Evolutionary conservation across 2,888 invertebrate genomes (phyloP), one percentile per base, ranked within the genome.

Genomic region (Oscheius sp.): DNA sequence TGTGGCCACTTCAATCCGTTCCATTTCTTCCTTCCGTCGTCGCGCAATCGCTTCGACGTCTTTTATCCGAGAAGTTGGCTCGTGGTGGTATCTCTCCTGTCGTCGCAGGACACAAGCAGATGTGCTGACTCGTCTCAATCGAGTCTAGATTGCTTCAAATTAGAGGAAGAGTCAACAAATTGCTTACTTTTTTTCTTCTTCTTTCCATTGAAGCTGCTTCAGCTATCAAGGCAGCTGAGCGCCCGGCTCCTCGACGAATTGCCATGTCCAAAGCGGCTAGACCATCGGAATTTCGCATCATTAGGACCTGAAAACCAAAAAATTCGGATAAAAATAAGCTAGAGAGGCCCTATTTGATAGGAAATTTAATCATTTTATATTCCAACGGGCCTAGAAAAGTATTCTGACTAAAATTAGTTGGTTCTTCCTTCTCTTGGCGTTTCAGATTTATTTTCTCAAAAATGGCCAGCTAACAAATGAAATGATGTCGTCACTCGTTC

Each of bases 211-310:
- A 66, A 52, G 66, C 66, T 5, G 69, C 77, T 56, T 66, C 71
- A 1, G 76, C 75, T 35, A 79, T 77, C 13, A 79, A 49, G 55
- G 73, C 71, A 5, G 79, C 79, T 18, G 76, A 79, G n/a, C 71
- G 71, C 23, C 75, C 77, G 16, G 74, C 73, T 6, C 76, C 76
- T 2, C 76, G 68, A 18, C 74, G 72, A 2, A 77, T 64, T 9
- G 81, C 81, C 72, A 81, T 78, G 6, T 81, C 76, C 7, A 77
- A 69, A 12, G 78, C 79, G 13, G 78, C 77, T n/a, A 73, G 55
- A 1, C 78, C 77, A 12, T 79, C 74, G 3, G 53, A 25, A 69
- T 79, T 81, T 2, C 77, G 73, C 74, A 79, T 75, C n/a, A 76
- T 74, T 23, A 81, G 58, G 12, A 79, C 73, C 81, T 79, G 70